A percentile compares a stretch with the other conserved stretches of the same genome.
These are phyloP conservation scores for Ochropleura leucogaster DNA, from an alignment of 2,888 invertebrate genomes.

Conservation along the genomic window DNA sequence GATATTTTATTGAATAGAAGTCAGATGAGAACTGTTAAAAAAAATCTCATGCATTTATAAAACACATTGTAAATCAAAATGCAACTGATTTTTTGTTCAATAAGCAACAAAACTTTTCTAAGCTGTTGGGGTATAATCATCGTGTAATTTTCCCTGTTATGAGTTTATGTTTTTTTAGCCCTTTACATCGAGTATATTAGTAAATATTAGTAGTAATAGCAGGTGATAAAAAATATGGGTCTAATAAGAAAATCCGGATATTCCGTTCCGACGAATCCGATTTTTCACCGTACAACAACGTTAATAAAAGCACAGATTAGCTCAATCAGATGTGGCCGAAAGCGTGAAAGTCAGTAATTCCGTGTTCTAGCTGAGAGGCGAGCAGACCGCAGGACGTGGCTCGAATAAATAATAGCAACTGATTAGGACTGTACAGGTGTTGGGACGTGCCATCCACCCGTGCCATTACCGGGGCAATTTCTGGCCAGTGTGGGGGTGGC, in stretches of 20 bases:
- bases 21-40: not conserved
- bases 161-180: too few species aligned
- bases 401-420: constrained; percentile 74
- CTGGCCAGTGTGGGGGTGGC: constrained; percentile 37
- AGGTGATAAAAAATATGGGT: not conserved
- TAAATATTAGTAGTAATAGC: not conserved
- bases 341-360: constrained; percentile 62
- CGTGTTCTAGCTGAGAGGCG: constrained; percentile 45
- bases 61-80: not conserved
- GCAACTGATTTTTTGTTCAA: not conserved
- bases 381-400: constrained; percentile 65
- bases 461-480: constrained; percentile 50
- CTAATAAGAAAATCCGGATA: not conserved
- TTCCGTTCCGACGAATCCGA: too few species aligned
- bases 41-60: not conserved
- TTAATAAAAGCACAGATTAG: constrained; percentile 65
- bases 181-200: not conserved
- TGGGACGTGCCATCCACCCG: constrained; percentile 43
- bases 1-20: not conserved
- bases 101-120: not conserved
- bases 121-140: not conserved
- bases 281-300: constrained; percentile 7
- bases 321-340: constrained; percentile 62
- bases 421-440: constrained; percentile 76
- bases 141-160: too few species aligned